Evolutionary conservation across 2,888 invertebrate species (phyloP).

Genomic region (Andrena trimmerana): DNA sequence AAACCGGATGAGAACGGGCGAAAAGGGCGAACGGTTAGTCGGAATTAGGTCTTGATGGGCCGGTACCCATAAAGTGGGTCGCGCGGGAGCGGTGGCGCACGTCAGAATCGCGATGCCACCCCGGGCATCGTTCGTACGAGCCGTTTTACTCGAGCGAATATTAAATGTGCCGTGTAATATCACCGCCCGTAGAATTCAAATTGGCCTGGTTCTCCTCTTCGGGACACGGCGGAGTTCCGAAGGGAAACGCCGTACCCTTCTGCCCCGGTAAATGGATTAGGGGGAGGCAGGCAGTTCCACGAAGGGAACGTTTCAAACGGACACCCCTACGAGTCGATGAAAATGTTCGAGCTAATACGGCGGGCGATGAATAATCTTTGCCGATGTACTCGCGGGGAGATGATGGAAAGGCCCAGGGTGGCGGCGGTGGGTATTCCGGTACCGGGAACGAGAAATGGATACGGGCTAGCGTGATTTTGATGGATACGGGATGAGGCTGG

Average conservation of each 20-base stretch:
- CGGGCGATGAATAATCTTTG: conserved; percentile 54
- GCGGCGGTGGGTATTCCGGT: conserved; percentile 19
- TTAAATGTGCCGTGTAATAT: conserved; percentile 48
- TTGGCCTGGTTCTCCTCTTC: conserved; percentile 18
- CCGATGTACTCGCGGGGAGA: conserved; percentile 29
- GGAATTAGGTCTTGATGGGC: conserved; percentile 44
- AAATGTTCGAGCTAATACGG: conserved; percentile 26
- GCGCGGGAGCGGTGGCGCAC: background rate
- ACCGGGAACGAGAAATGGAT: conserved; percentile 53
- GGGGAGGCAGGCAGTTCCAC: background rate
- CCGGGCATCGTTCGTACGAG: conserved; percentile 16
- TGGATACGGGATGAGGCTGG: conserved; percentile 56
- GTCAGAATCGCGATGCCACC: conserved; percentile 14
- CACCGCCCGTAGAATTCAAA: conserved; percentile 42
- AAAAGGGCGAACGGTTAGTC: conserved; percentile 24
- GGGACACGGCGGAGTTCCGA: background rate
- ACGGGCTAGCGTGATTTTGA: conserved; percentile 66
- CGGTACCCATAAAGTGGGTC: conserved; percentile 24
- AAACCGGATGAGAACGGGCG: background rate
- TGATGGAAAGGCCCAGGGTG: conserved; percentile 20
- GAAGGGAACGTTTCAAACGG: background rate
- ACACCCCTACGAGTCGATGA: conserved; percentile 5
- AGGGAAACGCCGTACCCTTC: background rate
- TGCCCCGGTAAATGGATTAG: background rate
- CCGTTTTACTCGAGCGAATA: conserved; percentile 40